Evolutionary conservation across 2,888 invertebrate genomes (phyloP).

Genomic region (Dione vanillae): DNA sequence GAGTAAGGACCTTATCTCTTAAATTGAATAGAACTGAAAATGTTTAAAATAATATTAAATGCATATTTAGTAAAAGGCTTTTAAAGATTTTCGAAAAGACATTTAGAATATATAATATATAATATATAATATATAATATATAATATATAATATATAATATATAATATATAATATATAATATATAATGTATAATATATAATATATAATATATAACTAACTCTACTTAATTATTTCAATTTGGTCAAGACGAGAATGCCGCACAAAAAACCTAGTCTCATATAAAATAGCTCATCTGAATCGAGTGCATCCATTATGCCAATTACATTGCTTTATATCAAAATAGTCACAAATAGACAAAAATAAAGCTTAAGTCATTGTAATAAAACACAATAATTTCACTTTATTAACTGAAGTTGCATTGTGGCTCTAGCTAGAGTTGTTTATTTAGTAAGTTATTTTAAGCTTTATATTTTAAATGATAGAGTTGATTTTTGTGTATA

Average conservation of each 20-base stretch:
- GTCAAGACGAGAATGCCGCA: neutral
- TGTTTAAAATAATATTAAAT: too few relatives aligned
- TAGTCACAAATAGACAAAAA: conserved; percentile 47
- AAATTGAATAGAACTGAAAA: too few relatives aligned
- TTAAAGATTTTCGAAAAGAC: too few relatives aligned
- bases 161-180: too few relatives aligned
- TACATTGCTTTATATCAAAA: conserved; percentile 61
- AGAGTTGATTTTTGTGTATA: conserved; percentile 26
- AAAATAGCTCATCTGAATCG: conserved; percentile 66
- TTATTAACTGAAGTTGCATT: neutral
- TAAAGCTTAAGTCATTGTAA: conserved; percentile 47
- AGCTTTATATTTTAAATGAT: conserved; percentile 1
- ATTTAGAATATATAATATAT: too few relatives aligned
- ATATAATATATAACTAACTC: too few relatives aligned
- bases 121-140: too few relatives aligned
- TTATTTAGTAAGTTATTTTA: conserved; percentile 13
- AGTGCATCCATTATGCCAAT: conserved; percentile 63
- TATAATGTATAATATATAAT: too few relatives aligned
- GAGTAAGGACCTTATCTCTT: too few relatives aligned
- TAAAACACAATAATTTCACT: conserved; percentile 41
- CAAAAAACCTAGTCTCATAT: conserved; percentile 11
- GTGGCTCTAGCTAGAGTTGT: neutral
- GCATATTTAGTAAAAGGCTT: too few relatives aligned
- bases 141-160: too few relatives aligned
- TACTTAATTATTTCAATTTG: too few relatives aligned